phyloP scores from a whole-genome alignment of 2,797 vertebrate genomes.

The Pelobates cultripes region DNA sequence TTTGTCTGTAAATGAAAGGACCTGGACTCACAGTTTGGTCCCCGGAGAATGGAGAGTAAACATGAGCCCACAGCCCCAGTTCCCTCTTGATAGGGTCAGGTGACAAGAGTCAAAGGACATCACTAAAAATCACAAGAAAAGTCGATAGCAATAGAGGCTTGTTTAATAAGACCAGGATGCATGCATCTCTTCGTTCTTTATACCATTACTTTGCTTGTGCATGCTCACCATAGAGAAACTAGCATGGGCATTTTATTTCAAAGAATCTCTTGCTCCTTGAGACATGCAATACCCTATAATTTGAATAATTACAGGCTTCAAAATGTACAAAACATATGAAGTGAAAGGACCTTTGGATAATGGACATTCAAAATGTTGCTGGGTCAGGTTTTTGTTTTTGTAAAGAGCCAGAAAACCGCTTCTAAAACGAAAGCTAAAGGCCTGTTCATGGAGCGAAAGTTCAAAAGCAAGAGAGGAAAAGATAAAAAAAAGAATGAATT shows the following conservation, averaged over 20 bases:
- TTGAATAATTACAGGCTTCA: conserved; percentile 34
- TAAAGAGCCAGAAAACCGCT: conserved; percentile 25
- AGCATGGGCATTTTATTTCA: neutral
- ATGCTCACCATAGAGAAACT: too few relatives aligned
- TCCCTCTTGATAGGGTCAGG: conserved; percentile 70
- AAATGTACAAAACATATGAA: neutral
- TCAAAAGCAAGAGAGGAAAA: neutral
- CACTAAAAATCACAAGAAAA: conserved; percentile 73
- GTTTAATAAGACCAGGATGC: conserved; percentile 50
- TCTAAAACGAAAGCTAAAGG: conserved; percentile 28
- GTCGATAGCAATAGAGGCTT: conserved; percentile 61
- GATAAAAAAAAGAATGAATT: neutral
- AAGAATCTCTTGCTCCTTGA: neutral
- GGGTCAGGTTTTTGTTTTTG: conserved; percentile 25
- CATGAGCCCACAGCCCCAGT: conserved; percentile 74
- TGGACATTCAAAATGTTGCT: conserved; percentile 3
- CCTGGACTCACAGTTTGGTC: conserved; percentile 73
- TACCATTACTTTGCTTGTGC: too few relatives aligned
- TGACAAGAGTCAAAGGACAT: conserved; percentile 70
- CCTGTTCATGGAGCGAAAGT: neutral
- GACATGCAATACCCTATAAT: neutral
- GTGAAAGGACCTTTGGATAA: conserved; percentile 21
- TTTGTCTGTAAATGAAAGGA: conserved; percentile 70
- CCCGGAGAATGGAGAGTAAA: conserved; percentile 77
- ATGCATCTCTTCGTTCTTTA: conserved; percentile 20